A percentile compares a stretch with the other conserved stretches of the same genome.
phyloP scores from a whole-genome alignment of 2,113 vertebrate genomes.

The Sturnira hondurensis region DNA sequence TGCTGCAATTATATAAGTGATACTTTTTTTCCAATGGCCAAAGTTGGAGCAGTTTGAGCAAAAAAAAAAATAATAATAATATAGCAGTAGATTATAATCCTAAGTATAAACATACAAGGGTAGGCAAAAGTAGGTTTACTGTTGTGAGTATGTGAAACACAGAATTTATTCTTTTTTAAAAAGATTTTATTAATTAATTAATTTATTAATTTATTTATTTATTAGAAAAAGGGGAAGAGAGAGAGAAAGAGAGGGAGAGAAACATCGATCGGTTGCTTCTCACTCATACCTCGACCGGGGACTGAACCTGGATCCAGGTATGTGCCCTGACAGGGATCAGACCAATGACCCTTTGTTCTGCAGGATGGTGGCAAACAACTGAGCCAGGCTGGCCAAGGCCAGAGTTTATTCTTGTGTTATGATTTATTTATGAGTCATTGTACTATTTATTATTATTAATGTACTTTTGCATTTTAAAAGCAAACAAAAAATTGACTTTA shows the following conservation, averaged over 20 bases:
- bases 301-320: too few species aligned
- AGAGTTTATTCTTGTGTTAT: not conserved
- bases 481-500: not conserved
- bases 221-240: too few species aligned
- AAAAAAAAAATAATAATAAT: not conserved
- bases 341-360: too few species aligned
- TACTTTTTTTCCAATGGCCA: not conserved
- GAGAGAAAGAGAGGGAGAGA: too few species aligned
- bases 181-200: too few species aligned
- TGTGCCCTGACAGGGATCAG: too few species aligned
- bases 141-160: not conserved
- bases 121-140: not conserved
- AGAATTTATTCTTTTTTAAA: not conserved
- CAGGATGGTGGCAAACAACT: too few species aligned
- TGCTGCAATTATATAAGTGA: not conserved
- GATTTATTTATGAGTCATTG: not conserved
- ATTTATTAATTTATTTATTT: too few species aligned
- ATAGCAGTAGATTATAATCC: not conserved
- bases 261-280: too few species aligned
- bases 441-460: not conserved
- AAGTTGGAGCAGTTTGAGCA: not conserved
- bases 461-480: not conserved
- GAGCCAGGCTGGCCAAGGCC: too few species aligned
- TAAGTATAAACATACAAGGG: not conserved
- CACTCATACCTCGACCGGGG: too few species aligned